These are phyloP conservation scores for Acanthurus leucopareius DNA, from an alignment of 2,797 vertebrate genomes.

Conservation along the genomic window DNA sequence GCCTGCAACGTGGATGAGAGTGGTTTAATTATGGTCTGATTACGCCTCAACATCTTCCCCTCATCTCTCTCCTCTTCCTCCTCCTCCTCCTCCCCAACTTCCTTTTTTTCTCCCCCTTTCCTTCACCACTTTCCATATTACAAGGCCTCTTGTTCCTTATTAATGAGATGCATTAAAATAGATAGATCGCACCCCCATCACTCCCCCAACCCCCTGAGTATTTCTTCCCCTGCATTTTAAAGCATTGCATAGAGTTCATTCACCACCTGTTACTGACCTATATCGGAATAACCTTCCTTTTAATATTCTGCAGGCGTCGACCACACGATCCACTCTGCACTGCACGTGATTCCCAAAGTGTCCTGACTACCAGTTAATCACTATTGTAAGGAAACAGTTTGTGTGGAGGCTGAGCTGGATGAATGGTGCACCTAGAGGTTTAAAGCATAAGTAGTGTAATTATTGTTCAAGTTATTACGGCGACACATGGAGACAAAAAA, in stretches of 20 bases:
- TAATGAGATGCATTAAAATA: slow-evolving; percentile 81
- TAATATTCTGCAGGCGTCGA: slow-evolving; percentile 53
- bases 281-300: slow-evolving; percentile 38
- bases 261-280: slow-evolving; percentile 2
- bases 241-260: slow-evolving; percentile 40
- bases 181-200: slow-evolving; percentile 37
- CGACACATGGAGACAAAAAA: neutral
- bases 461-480: slow-evolving; percentile 30
- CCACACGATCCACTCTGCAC: slow-evolving; percentile 18
- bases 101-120: neutral
- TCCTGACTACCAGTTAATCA: slow-evolving; percentile 47
- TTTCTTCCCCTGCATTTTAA: slow-evolving; percentile 48
- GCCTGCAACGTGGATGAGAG: slow-evolving; percentile 46
- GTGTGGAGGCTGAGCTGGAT: slow-evolving; percentile 24
- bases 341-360: slow-evolving; percentile 22
- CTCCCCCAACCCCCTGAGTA: slow-evolving; percentile 1
- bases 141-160: slow-evolving; percentile 63
- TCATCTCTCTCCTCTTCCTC: slow-evolving; percentile 14
- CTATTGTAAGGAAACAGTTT: slow-evolving; percentile 49
- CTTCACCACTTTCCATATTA: slow-evolving; percentile 48
- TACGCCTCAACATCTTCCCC: slow-evolving; percentile 49
- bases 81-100: neutral
- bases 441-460: slow-evolving; percentile 46
- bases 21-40: slow-evolving; percentile 73
- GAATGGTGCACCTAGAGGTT: slow-evolving; percentile 31